Evolutionary conservation across 2,113 vertebrate species (phyloP).

Genomic region (Kryptolebias marmoratus): DNA sequence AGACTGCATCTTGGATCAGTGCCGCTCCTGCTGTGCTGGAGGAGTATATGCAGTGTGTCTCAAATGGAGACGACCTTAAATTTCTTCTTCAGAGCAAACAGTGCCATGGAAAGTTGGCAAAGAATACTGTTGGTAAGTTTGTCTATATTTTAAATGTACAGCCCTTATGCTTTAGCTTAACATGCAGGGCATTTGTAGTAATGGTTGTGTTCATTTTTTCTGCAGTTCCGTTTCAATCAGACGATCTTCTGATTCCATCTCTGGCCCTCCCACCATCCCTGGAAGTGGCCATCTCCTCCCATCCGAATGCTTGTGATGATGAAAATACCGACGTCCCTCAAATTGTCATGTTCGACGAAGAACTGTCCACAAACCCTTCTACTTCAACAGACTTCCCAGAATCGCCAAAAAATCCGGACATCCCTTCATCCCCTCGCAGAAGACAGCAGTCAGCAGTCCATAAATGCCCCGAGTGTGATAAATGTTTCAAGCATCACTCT

Average conservation of each 20-base stretch:
- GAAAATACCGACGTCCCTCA: slow-evolving; percentile 66
- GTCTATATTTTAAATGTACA: not conserved
- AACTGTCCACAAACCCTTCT: slow-evolving; percentile 70
- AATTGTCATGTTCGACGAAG: slow-evolving; percentile 75
- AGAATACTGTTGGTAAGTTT: slow-evolving; percentile 69
- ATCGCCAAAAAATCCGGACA: slow-evolving; percentile 59
- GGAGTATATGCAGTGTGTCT: slow-evolving; percentile 80
- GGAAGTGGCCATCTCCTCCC: slow-evolving; percentile 74
- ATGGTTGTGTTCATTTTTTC: slow-evolving; percentile 3
- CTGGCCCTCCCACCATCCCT: slow-evolving; percentile 74
- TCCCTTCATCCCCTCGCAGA: slow-evolving; percentile 41
- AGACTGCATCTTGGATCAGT: slow-evolving; percentile 80
- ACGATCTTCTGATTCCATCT: slow-evolving; percentile 74
- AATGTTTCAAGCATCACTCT: slow-evolving; percentile 73
- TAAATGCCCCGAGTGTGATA: slow-evolving; percentile 72
- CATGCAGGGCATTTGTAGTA: not conserved
- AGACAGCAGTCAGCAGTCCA: slow-evolving; percentile 58
- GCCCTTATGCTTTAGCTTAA: not conserved
- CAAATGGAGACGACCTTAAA: slow-evolving; percentile 75
- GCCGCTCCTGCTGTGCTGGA: slow-evolving; percentile 75
- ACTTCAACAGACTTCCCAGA: slow-evolving; percentile 65
- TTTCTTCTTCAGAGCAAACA: slow-evolving; percentile 80
- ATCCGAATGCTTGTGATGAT: slow-evolving; percentile 68
- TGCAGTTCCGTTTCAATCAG: slow-evolving; percentile 70
- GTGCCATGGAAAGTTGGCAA: slow-evolving; percentile 75